A percentile compares a stretch with the other conserved stretches of the same genome.
These are phyloP conservation scores for Mastomys coucha DNA, from an alignment of 2,113 vertebrate genomes.

Conservation along the genomic window DNA sequence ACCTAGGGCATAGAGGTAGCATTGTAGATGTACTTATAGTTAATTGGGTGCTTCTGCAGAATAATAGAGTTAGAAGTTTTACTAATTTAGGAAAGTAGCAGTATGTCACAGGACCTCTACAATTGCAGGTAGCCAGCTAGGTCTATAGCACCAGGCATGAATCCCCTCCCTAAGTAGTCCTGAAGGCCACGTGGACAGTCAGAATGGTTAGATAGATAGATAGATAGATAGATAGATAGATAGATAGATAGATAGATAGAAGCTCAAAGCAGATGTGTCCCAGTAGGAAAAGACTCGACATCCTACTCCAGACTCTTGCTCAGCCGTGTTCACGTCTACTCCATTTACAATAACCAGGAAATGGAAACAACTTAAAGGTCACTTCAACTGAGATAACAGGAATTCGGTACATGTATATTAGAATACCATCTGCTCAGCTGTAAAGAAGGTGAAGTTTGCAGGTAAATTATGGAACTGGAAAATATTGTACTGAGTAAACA, in stretches of 20 bases:
- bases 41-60: not conserved
- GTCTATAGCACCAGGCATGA: not conserved
- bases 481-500: not conserved
- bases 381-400: not conserved
- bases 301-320: not conserved
- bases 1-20: not conserved
- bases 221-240: not conserved
- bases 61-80: not conserved
- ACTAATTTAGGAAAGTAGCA: not conserved
- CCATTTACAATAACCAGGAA: not conserved
- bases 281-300: not conserved
- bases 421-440: not conserved
- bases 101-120: not conserved
- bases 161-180: not conserved
- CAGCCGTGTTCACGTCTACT: not conserved
- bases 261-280: not conserved
- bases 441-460: not conserved
- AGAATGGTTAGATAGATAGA: not conserved
- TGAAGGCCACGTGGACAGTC: not conserved
- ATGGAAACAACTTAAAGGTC: not conserved
- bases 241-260: not conserved
- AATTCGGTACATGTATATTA: not conserved
- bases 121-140: not conserved
- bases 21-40: not conserved
- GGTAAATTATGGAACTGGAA: not conserved